Evolutionary conservation across 1,140 invertebrate species (phyloP).

Genomic region (Caerostris darwini): DNA sequence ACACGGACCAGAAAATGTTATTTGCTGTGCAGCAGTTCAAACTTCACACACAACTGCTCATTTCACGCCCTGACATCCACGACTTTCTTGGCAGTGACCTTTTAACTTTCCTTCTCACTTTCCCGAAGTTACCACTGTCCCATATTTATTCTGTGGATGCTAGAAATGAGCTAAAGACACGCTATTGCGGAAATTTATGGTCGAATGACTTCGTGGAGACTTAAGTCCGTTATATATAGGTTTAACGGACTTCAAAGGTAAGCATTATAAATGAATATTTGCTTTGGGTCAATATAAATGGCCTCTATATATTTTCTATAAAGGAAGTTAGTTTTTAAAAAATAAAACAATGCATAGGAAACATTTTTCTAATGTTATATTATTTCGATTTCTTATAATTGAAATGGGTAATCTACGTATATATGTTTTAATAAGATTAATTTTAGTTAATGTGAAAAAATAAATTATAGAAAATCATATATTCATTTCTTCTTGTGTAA

Average conservation of each 20-base stretch:
- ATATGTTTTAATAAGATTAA: too few species aligned
- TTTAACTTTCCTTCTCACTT: background rate
- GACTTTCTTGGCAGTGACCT: background rate
- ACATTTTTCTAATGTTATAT: too few species aligned
- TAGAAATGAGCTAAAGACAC: slow-evolving; percentile 2
- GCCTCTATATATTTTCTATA: too few species aligned
- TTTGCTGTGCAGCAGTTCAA: background rate
- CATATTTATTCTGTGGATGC: slow-evolving; percentile 1
- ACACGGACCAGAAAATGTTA: background rate
- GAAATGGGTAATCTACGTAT: too few species aligned
- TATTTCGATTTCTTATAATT: too few species aligned
- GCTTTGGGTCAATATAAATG: too few species aligned
- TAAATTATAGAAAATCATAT: too few species aligned
- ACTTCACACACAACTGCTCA: background rate
- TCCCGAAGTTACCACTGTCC: background rate
- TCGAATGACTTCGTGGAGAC: background rate
- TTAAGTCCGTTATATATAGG: background rate
- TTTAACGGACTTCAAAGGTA: background rate
- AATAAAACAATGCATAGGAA: too few species aligned
- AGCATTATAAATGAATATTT: too few species aligned
- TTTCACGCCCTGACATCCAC: background rate
- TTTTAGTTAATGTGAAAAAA: too few species aligned
- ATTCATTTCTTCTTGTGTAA: too few species aligned
- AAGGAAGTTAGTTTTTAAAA: too few species aligned
- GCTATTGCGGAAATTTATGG: background rate